Percentiles rank a stretch among this genome's conserved stretches.
Conservation (phyloP, 2,113 vertebrate genomes). For the Spermophilus dauricus region DNA sequence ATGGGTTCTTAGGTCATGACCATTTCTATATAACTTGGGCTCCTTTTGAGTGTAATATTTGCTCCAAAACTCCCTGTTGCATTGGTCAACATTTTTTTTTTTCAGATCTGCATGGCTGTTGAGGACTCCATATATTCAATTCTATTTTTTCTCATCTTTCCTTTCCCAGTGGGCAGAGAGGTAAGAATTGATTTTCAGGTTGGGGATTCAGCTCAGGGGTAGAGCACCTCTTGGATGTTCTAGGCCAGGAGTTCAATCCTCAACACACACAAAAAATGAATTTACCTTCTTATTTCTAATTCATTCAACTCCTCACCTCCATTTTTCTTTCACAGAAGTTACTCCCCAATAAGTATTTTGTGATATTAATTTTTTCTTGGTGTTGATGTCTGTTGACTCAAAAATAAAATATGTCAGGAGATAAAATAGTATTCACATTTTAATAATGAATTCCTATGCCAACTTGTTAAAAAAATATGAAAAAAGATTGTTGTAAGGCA, state of each 20-base stretch:
- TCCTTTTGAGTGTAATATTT: neutral
- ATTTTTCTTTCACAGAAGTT: neutral
- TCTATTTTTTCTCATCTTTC: neutral
- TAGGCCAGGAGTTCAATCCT: neutral
- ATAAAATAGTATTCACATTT: neutral
- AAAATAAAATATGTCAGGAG: neutral
- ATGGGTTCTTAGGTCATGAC: accelerated
- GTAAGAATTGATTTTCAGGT: neutral
- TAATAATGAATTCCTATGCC: neutral
- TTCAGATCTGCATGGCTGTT: no score
- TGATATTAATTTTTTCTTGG: neutral
- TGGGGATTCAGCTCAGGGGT: neutral
- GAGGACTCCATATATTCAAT: accelerated
- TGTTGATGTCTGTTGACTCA: neutral
- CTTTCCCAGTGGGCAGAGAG: accelerated
- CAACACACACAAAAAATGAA: no score
- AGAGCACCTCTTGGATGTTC: no score
- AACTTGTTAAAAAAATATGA: neutral
- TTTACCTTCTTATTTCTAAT: neutral
- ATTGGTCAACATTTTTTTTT: neutral
- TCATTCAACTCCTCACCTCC: no score
- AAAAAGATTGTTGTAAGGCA: neutral
- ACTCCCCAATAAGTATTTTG: neutral
- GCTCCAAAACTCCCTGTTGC: neutral
- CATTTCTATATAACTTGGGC: neutral